These are phyloP conservation scores for Gadus chalcogrammus DNA, from an alignment of 2,113 vertebrate species.

Conservation along the genomic window DNA sequence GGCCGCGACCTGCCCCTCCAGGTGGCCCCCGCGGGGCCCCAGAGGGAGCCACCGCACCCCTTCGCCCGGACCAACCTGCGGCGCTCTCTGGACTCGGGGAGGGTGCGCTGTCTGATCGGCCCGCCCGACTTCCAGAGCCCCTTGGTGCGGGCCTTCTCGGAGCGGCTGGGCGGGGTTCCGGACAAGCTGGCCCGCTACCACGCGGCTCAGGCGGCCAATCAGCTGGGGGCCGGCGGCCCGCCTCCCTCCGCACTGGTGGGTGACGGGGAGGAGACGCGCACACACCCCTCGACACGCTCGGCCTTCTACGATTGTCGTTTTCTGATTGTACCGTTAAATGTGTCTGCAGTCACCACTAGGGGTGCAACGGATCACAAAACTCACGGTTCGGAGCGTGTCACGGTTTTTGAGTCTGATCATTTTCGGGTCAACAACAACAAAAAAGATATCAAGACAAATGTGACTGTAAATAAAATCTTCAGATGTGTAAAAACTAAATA, in stretches of 20 bases:
- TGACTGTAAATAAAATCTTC: too few species aligned
- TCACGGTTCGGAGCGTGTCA: too few species aligned
- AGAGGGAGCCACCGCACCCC: conserved; percentile 4
- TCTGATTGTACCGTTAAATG: too few species aligned
- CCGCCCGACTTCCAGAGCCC: conserved; percentile 35
- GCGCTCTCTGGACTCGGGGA: conserved; percentile 48
- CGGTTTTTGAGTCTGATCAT: too few species aligned
- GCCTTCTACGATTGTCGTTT: too few species aligned
- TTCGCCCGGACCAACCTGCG: conserved; percentile 41
- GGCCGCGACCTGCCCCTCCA: neutral
- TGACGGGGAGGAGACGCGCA: neutral
- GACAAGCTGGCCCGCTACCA: conserved; percentile 45
- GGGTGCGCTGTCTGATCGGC: conserved; percentile 32
- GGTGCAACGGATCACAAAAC: too few species aligned
- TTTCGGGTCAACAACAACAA: too few species aligned
- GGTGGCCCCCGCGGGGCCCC: neutral
- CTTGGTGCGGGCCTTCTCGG: conserved; percentile 53
- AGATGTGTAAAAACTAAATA: too few species aligned
- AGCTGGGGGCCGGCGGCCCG: conserved; percentile 39
- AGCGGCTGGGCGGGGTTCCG: conserved; percentile 40
- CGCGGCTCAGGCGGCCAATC: conserved; percentile 37
- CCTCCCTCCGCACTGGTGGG: conserved; percentile 3
- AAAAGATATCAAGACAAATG: too few species aligned
- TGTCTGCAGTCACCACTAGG: too few species aligned
- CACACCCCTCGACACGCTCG: too few species aligned